These are phyloP conservation scores for Rhagoletis zephyria DNA, from an alignment of 1,140 invertebrate species.

Conservation along the genomic window DNA sequence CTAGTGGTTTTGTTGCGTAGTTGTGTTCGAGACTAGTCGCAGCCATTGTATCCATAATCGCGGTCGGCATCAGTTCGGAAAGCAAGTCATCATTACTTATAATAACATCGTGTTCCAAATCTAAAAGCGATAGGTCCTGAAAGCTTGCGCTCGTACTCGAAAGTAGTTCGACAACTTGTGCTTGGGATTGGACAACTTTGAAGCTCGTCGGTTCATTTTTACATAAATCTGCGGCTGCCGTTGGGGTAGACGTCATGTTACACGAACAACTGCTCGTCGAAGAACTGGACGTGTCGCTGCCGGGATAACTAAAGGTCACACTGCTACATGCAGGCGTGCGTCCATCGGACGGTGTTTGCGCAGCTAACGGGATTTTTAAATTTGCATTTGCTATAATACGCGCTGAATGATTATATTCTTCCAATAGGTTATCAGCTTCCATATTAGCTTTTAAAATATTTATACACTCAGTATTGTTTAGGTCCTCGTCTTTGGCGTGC, in stretches of 20 bases:
- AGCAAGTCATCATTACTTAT: conserved; percentile 15
- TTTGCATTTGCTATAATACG: conserved; percentile 7
- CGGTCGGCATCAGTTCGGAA: conserved; percentile 2
- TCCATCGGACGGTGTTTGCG: conserved; percentile 7
- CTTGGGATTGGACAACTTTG: background rate
- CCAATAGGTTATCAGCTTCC: conserved; percentile 17
- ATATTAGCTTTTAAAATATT: conserved; percentile 18
- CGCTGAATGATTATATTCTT: conserved; percentile 24
- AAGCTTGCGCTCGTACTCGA: background rate
- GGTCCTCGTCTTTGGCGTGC: background rate
- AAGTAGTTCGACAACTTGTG: conserved; percentile 2
- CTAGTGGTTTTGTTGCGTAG: background rate
- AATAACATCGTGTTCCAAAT: conserved; percentile 43
- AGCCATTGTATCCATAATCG: background rate
- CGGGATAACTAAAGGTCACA: background rate
- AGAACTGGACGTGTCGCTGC: conserved; percentile 6
- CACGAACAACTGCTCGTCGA: background rate
- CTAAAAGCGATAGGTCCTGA: background rate
- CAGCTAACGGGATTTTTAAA: background rate
- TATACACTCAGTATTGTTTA: background rate
- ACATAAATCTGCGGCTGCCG: background rate
- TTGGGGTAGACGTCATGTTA: background rate
- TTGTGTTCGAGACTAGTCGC: conserved; percentile 13
- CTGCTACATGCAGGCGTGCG: background rate
- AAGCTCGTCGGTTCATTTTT: background rate